Percentiles rank a stretch among this genome's conserved stretches.
Conservation (phyloP, 1,140 invertebrate genomes). For the Drosophila sturtevanti region DNA sequence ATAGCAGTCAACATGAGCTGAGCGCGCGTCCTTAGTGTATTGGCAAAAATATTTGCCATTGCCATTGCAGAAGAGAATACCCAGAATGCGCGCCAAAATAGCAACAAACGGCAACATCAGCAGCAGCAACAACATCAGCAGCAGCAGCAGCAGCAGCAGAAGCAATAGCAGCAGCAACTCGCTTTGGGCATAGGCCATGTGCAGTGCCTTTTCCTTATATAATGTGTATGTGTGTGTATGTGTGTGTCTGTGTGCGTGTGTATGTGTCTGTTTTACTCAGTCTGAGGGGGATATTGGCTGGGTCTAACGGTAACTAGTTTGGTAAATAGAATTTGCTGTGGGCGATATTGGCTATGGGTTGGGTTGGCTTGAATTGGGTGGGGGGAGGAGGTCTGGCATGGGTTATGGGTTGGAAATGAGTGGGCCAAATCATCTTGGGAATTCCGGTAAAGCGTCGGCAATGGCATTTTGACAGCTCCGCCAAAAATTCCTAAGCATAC, state of each 20-base stretch:
- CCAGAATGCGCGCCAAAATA: conserved; percentile 68
- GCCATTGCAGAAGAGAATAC: conserved; percentile 61
- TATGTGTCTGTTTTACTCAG: neutral
- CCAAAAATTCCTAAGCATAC: conserved; percentile 48
- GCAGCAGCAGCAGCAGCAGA: conserved; percentile 29
- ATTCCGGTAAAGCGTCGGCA: conserved; percentile 38
- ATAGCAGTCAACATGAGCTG: conserved; percentile 75
- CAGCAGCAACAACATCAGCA: conserved; percentile 17
- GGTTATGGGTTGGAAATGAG: neutral
- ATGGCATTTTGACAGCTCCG: conserved; percentile 68
- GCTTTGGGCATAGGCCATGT: conserved; percentile 67
- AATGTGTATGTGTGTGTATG: conserved; percentile 27
- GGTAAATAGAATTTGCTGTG: conserved; percentile 75
- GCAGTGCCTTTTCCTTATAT: conserved; percentile 57
- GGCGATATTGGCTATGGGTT: conserved; percentile 45
- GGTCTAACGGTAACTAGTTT: conserved; percentile 75
- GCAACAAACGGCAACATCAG: conserved; percentile 26
- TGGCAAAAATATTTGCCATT: conserved; percentile 77
- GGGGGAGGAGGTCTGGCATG: neutral
- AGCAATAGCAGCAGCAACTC: conserved; percentile 42
- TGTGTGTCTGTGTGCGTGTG: neutral
- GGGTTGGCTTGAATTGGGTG: neutral
- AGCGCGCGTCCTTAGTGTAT: conserved; percentile 68
- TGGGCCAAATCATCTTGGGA: conserved; percentile 31
- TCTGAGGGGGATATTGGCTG: conserved; percentile 61